phyloP scores from a whole-genome alignment of 2,113 vertebrate species.

The Antigone vipio region DNA sequence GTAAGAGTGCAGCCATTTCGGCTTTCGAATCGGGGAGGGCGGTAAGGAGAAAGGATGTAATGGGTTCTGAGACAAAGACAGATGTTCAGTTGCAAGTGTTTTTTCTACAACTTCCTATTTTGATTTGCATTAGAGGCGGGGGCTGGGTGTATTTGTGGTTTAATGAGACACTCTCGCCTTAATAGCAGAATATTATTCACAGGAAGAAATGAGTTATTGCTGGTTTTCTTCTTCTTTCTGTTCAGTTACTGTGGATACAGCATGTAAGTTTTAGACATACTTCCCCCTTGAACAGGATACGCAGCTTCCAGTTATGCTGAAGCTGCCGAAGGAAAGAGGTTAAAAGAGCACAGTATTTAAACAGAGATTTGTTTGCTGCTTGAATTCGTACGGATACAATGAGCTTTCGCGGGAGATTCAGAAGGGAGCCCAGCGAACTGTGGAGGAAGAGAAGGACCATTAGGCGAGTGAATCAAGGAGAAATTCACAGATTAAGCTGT shows the following conservation, averaged over 20 bases:
- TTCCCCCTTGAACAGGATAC: constrained; percentile 64
- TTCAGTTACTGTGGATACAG: constrained; percentile 60
- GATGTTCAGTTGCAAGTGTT: neutral
- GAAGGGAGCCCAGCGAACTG: constrained; percentile 82
- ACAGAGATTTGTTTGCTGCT: constrained; percentile 18
- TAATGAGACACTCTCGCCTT: neutral
- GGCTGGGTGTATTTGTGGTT: neutral
- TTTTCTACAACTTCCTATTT: constrained; percentile 32
- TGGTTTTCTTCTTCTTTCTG: constrained; percentile 73
- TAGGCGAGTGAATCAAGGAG: constrained; percentile 76
- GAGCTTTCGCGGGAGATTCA: constrained; percentile 88
- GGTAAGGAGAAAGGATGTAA: neutral
- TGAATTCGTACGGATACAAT: constrained; percentile 67
- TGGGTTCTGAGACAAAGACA: neutral
- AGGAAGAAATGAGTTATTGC: constrained; percentile 74
- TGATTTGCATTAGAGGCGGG: constrained; percentile 16
- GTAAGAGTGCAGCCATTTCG: neutral
- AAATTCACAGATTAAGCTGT: constrained; percentile 83
- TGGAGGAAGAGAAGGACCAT: constrained; percentile 82
- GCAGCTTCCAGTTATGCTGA: constrained; percentile 50
- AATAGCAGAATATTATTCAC: constrained; percentile 54
- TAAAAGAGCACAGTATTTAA: constrained; percentile 14
- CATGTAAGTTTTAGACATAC: constrained; percentile 49
- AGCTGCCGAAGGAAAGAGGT: constrained; percentile 28
- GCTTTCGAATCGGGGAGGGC: neutral